Percentiles rank a stretch among this genome's conserved stretches.
These are phyloP conservation scores for Fulmarus glacialis DNA, from an alignment of 2,113 vertebrate genomes.

Conservation along the genomic window DNA sequence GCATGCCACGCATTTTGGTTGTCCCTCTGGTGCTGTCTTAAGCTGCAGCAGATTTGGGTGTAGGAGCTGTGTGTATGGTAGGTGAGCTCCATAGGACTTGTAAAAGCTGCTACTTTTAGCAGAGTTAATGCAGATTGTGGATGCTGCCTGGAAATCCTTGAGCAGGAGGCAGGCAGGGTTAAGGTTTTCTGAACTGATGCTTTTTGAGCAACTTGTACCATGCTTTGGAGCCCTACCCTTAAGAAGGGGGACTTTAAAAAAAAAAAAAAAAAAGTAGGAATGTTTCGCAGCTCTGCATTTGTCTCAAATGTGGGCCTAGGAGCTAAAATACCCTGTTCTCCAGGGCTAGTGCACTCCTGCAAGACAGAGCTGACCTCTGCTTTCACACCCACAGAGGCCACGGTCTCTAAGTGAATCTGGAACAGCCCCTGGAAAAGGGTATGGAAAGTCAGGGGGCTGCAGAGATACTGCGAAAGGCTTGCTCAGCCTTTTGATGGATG, in stretches of 20 bases:
- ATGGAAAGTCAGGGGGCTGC: not conserved
- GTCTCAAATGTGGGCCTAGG: not conserved
- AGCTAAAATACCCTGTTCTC: not conserved
- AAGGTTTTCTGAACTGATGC: not conserved
- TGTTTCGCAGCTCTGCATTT: not conserved
- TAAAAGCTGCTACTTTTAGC: not conserved
- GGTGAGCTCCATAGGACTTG: not conserved
- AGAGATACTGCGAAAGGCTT: accelerated
- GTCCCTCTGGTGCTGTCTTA: not conserved
- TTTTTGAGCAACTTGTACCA: not conserved
- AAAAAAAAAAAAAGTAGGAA: not conserved
- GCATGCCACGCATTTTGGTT: not conserved
- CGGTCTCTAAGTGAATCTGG: not conserved
- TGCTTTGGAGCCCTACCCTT: not conserved
- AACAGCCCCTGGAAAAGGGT: not conserved
- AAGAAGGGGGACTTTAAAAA: not conserved
- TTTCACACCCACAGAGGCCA: not conserved
- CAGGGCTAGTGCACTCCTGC: not conserved
- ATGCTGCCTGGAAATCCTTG: not conserved
- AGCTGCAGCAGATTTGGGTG: not conserved
- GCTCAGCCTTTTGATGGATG: not conserved
- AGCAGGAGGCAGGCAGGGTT: not conserved
- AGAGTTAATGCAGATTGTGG: not conserved
- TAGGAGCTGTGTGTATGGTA: not conserved
- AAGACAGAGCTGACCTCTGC: not conserved